Base-by-base conservation (phyloP, 2,888 invertebrate species). In the Lasius platythorax region DNA sequence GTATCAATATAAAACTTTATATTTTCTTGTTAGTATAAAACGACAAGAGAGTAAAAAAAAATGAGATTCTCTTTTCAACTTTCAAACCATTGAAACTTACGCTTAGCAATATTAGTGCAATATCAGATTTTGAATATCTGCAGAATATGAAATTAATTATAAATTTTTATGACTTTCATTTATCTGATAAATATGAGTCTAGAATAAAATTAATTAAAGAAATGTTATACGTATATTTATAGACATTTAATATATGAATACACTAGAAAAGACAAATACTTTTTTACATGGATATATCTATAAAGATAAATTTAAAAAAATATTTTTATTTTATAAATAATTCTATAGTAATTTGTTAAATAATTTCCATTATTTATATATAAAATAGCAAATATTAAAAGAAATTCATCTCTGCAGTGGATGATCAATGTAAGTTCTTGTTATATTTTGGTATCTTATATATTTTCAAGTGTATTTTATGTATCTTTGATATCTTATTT, bases 121-220 rank as follows among this genome's bases (percentile, higher is more conserved):
- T 70, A 58, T 68, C 1, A 67, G n/a, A 30, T 68, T 76, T 43
- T 43, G 43, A n/a, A n/a, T 12, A 78, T n/a, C 15, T 1, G 0
- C 53, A 18, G 1, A 56, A 28, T 37, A 67, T 67, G n/a, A 40
- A 78, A 67, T 66, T 67, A 76, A 67, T 76, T 56, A 40, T 43
- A 43, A 70, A 78, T 2, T 78, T 68, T 23, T 23, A 23, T 23
- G 23, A 23, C 23, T 43, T 12, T 46, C 1, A 2, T 23, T 1
- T 12, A 28, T 66, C 2, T 4, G 11, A 56, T 28, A 37, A 50
- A 67, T 56, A 11, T 18, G 11, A 3, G 40, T 53, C 3, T 15
- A 53, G 18, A 50, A 50, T 4, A 66, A 28, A 78, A 30, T 56
- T 33, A 63, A 56, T 28, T 28, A 40, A 58, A 23, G 4, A 58